These are phyloP conservation scores for Melanchra persicariae DNA, from an alignment of 2,888 invertebrate genomes.

Conservation along the genomic window DNA sequence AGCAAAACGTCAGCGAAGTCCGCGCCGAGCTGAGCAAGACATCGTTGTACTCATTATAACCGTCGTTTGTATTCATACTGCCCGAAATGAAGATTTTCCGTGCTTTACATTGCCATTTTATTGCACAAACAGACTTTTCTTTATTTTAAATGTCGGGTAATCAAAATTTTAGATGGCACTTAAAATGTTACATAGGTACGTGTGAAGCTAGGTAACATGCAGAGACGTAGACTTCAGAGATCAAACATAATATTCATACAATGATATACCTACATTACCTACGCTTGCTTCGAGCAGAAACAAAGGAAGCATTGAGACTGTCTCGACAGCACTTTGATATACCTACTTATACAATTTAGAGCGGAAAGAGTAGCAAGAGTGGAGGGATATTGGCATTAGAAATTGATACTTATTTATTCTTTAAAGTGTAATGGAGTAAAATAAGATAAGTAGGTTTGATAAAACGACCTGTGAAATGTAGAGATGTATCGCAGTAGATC, in stretches of 20 bases:
- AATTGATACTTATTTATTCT: slow-evolving; percentile 36
- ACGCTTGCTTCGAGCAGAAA: slow-evolving; percentile 26
- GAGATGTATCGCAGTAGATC: not conserved
- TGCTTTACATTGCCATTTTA: slow-evolving; percentile 16
- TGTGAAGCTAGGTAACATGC: slow-evolving; percentile 8
- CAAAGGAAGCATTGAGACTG: slow-evolving; percentile 34
- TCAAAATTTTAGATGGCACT: not conserved
- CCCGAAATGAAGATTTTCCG: slow-evolving; percentile 43
- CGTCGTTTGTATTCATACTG: slow-evolving; percentile 39
- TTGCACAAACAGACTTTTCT: slow-evolving; percentile 22
- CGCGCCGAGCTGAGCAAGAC: slow-evolving; percentile 74
- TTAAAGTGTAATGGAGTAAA: slow-evolving; percentile 31
- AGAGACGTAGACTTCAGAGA: slow-evolving; percentile 24
- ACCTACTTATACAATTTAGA: slow-evolving; percentile 37
- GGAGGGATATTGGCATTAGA: slow-evolving; percentile 32
- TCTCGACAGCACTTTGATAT: slow-evolving; percentile 37
- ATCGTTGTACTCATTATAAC: slow-evolving; percentile 45
- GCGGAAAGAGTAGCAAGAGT: slow-evolving; percentile 19
- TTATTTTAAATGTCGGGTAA: slow-evolving; percentile 19
- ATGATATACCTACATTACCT: slow-evolving; percentile 38
- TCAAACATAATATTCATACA: slow-evolving; percentile 46
- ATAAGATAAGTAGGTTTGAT: slow-evolving; percentile 16
- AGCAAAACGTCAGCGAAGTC: slow-evolving; percentile 77
- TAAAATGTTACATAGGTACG: slow-evolving; percentile 1
- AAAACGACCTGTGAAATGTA: not conserved